A percentile compares a stretch with the other conserved stretches of the same genome.
phyloP scores from a whole-genome alignment of 2,888 invertebrate species.

The Pseudeuparius sepicola region DNA sequence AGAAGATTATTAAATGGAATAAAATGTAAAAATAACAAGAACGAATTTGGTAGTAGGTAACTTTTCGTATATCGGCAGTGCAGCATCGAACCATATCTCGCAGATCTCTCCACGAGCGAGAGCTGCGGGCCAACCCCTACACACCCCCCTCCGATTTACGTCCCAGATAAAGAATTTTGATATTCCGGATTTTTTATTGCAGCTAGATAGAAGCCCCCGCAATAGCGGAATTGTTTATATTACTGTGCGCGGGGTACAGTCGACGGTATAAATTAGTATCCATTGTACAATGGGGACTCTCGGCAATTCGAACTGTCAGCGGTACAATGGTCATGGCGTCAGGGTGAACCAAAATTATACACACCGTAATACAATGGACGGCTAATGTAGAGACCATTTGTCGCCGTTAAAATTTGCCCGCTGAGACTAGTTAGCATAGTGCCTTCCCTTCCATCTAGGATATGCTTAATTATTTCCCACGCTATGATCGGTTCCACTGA shows the following conservation, averaged over 20 bases:
- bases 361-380: constrained; percentile 35
- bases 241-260: constrained; percentile 28
- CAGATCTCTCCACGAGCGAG: too few species aligned
- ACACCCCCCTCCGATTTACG: constrained; percentile 22
- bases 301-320: constrained; percentile 35
- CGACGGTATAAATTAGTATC: constrained; percentile 36
- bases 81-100: too few species aligned
- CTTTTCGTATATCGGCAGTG: too few species aligned
- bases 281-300: constrained; percentile 36
- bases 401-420: constrained; percentile 26
- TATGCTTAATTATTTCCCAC: too few species aligned
- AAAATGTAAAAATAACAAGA: too few species aligned
- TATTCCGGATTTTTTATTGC: constrained; percentile 27
- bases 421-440: constrained; percentile 22
- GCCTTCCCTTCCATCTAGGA: too few species aligned
- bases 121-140: too few species aligned
- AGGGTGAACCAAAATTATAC: constrained; percentile 35
- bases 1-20: too few species aligned
- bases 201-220: constrained; percentile 20
- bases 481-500: too few species aligned
- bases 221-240: constrained; percentile 28
- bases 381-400: constrained; percentile 34
- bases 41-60: too few species aligned
- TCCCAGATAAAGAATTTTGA: constrained; percentile 25
- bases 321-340: constrained; percentile 33